These are phyloP conservation scores for Carcharodon carcharias DNA, from an alignment of 2,797 vertebrate genomes.

Conservation along the genomic window DNA sequence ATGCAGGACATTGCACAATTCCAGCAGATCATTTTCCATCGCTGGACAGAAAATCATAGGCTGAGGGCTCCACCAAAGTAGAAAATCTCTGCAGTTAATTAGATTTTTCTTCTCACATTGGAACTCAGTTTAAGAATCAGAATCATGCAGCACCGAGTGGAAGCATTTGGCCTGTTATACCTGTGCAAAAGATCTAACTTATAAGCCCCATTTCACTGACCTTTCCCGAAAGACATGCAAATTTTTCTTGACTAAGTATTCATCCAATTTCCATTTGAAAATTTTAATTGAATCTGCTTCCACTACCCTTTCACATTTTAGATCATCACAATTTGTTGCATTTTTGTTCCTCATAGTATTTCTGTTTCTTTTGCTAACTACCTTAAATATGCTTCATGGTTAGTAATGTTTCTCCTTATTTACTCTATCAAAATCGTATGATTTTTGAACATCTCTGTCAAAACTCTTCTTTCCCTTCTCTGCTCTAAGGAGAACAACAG, in stretches of 20 bases:
- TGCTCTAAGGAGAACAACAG: no score
- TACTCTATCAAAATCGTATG: neutral
- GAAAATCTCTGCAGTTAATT: neutral
- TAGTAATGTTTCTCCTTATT: neutral
- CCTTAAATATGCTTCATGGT: neutral
- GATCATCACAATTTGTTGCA: neutral
- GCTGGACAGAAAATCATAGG: no score
- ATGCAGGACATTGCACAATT: no score
- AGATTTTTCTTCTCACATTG: neutral
- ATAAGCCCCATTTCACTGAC: neutral
- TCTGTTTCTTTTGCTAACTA: neutral
- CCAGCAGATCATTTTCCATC: no score
- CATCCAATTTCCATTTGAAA: neutral
- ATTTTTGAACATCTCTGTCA: neutral
- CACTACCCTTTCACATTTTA: neutral
- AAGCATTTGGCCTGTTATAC: neutral
- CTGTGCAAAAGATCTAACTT: neutral
- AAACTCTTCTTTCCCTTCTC: neutral
- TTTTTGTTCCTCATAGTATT: neutral
- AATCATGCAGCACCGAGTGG: neutral
- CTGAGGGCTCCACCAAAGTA: no score
- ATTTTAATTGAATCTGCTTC: neutral
- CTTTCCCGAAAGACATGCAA: neutral
- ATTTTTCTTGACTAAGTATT: neutral
- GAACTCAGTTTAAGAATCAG: neutral